Base-by-base conservation (phyloP, 2,888 invertebrate species). In the Notodonta dromedarius region DNA sequence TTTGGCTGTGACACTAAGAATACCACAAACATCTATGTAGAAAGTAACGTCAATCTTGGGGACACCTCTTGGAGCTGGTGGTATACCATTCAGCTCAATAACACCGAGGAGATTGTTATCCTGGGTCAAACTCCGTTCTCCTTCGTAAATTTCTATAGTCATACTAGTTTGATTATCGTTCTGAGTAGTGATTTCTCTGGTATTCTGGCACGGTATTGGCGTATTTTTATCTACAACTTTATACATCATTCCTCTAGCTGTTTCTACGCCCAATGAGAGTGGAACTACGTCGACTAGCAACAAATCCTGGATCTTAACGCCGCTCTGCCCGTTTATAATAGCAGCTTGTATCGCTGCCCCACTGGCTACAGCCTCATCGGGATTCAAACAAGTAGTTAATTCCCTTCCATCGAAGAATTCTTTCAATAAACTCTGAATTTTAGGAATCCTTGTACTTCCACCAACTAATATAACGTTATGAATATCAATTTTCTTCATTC, bases 321-420 rank as follows among this genome's bases (percentile, higher is more conserved):
- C 78, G 13, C 63, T 60, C 40, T 85, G 69, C 0, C 87, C 87
- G 14, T 73, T 80, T 3, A 90, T 51, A 8, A 86, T 71, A 0
- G 90, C 90, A 0, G 90, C 91, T 72, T 89, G 89, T 2, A 91
- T 84, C 0, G 91, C 91, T 5, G 90, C 90, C 0, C 91, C 91
- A 35, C 78, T 80, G 0, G 90, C 91, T 0, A 90, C 85, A 1
- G 88, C 89, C 61, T 91, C 91, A 32, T 91, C 90, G 0, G 89
- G 90, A 39, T 91, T 90, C 0, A 89, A 66, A 11, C 84, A 84
- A 0, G 78, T 77, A 0, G 79, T 81, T 32, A 90, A 65, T 3
- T 73, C 65, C 16, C 71, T 78, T 1, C 81, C 83, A n/a, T 76
- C 72, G 55, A 91, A 90, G 65, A 79, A 86, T 42, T 87, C 82